Evolutionary conservation across 2,113 vertebrate genomes (phyloP).

Genomic region (Pan troglodytes): NHGRI_mPanTro3-v2.1_pri NC_072403.2:24365001-24365500

Average conservation of each 20-base stretch:
- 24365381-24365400: background rate
- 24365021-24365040: background rate
- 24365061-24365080: background rate
- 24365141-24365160: background rate
- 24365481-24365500: background rate
- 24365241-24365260: background rate
- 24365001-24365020: background rate
- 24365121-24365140: background rate
- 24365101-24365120: background rate
- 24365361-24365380: background rate
- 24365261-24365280: background rate
- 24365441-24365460: background rate
- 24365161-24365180: background rate
- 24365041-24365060: background rate
- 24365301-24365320: background rate
- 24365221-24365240: background rate
- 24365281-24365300: background rate
- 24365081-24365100: background rate
- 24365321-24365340: background rate
- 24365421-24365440: background rate
- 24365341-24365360: background rate
- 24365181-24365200: background rate
- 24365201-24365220: background rate
- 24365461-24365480: background rate
- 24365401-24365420: background rate